phyloP scores from a whole-genome alignment of 2,113 vertebrate genomes.

The Pelecanus crispus region DNA sequence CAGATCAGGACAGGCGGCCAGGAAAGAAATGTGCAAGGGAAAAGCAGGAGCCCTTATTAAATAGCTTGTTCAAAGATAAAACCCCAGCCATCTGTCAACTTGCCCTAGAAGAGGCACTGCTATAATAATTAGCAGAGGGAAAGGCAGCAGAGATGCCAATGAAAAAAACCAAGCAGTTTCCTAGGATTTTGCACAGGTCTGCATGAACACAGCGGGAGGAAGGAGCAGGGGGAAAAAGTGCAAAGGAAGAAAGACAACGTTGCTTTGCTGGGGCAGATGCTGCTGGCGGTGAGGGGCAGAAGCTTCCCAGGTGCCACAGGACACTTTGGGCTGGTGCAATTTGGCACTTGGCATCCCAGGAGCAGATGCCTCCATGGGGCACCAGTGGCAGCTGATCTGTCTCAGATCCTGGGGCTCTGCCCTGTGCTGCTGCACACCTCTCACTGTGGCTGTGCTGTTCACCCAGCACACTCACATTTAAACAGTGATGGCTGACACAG shows the following conservation, averaged over 20 bases:
- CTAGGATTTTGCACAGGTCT: background rate
- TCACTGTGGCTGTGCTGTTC: background rate
- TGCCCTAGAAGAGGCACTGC: background rate
- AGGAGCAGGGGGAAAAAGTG: background rate
- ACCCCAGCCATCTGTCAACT: constrained; percentile 4
- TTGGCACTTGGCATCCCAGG: background rate
- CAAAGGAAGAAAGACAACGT: background rate
- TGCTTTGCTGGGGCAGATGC: background rate
- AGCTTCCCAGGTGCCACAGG: background rate
- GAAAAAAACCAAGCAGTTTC: background rate
- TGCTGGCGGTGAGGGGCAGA: background rate
- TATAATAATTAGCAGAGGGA: constrained; percentile 15
- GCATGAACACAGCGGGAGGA: background rate
- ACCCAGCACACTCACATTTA: background rate
- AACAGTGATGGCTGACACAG: background rate
- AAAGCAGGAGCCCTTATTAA: constrained; percentile 31
- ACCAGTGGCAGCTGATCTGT: accelerated
- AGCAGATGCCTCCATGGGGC: accelerated
- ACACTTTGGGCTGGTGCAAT: background rate
- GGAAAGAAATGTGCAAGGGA: constrained; percentile 11
- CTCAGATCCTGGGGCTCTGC: background rate
- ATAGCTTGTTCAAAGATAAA: constrained; percentile 47
- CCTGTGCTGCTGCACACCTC: background rate
- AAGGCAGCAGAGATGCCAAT: background rate
- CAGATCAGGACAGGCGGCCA: background rate